Percentiles rank a stretch among this genome's conserved stretches.
These are phyloP conservation scores for Caloenas nicobarica DNA, from an alignment of 2,113 vertebrate genomes.

Conservation along the genomic window DNA sequence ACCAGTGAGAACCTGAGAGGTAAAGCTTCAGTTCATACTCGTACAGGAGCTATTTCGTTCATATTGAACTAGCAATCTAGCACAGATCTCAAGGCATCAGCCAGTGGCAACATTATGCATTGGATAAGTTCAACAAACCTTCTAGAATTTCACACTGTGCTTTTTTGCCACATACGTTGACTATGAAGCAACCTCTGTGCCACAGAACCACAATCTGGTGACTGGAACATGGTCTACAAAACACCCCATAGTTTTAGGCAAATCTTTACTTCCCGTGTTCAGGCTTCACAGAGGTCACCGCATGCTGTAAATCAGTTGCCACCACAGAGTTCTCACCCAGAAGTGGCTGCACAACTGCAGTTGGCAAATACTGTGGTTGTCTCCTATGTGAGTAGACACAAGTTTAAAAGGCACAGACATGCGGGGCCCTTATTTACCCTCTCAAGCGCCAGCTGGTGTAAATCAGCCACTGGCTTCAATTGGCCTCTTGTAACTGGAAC, in stretches of 20 bases:
- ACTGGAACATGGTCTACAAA: neutral
- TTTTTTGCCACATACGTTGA: neutral
- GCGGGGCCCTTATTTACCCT: neutral
- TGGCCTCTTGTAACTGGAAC: neutral
- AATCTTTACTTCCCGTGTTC: neutral
- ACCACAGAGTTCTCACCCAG: neutral
- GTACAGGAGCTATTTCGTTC: neutral
- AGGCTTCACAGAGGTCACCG: neutral
- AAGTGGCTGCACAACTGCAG: neutral
- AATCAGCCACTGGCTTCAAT: neutral
- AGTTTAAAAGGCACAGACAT: neutral
- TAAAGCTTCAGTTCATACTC: neutral
- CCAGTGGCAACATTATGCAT: neutral
- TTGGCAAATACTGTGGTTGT: neutral
- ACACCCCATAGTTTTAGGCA: neutral
- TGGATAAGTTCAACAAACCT: neutral
- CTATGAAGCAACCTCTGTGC: neutral
- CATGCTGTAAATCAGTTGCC: neutral
- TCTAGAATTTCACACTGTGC: neutral
- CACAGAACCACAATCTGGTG: neutral
- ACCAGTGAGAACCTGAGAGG: neutral
- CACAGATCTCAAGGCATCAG: neutral
- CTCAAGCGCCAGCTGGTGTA: neutral
- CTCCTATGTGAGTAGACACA: neutral
- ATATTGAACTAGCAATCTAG: neutral